Evolutionary conservation across 2,797 vertebrate genomes (phyloP).

Genomic region (Catostomus latipinnis): DNA sequence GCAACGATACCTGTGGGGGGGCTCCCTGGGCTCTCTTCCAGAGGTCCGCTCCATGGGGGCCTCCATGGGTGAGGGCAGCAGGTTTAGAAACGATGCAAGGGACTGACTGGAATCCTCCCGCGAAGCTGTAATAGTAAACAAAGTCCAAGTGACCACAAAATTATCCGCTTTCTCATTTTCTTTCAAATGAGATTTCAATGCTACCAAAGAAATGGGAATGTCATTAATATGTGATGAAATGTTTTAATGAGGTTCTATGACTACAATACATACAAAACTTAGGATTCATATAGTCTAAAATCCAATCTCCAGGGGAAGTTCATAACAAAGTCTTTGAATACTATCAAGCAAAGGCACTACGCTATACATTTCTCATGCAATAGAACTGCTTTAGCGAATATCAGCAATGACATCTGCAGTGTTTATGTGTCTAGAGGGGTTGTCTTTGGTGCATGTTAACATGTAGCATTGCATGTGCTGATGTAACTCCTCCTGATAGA

Average conservation of each 20-base stretch:
- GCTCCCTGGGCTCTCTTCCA: slow-evolving; percentile 72
- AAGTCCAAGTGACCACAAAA: not conserved
- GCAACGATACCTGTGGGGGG: slow-evolving; percentile 82
- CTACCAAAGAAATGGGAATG: not conserved
- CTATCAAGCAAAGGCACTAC: slow-evolving; percentile 45
- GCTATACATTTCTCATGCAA: slow-evolving; percentile 22
- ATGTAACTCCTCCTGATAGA: slow-evolving; percentile 52
- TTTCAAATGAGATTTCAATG: not conserved
- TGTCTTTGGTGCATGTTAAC: slow-evolving; percentile 33
- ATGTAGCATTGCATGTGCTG: not conserved
- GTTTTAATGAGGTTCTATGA: too few relatives aligned
- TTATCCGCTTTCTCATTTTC: not conserved
- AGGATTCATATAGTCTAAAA: too few relatives aligned
- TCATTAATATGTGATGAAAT: not conserved
- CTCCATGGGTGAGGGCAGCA: slow-evolving; percentile 85
- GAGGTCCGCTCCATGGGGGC: slow-evolving; percentile 76
- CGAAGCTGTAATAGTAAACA: slow-evolving; percentile 77
- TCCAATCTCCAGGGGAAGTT: slow-evolving; percentile 40
- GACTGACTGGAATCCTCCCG: slow-evolving; percentile 94
- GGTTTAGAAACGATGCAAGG: slow-evolving; percentile 88
- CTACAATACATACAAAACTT: too few relatives aligned
- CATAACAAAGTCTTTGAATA: slow-evolving; percentile 19
- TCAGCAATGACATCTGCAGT: slow-evolving; percentile 62
- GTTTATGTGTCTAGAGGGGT: slow-evolving; percentile 38
- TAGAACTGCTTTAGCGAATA: slow-evolving; percentile 62